A percentile compares a stretch with the other conserved stretches of the same genome.
Evolutionary conservation across 2,113 vertebrate genomes (phyloP).

Genomic region (Eptatretus burgeri): DNA sequence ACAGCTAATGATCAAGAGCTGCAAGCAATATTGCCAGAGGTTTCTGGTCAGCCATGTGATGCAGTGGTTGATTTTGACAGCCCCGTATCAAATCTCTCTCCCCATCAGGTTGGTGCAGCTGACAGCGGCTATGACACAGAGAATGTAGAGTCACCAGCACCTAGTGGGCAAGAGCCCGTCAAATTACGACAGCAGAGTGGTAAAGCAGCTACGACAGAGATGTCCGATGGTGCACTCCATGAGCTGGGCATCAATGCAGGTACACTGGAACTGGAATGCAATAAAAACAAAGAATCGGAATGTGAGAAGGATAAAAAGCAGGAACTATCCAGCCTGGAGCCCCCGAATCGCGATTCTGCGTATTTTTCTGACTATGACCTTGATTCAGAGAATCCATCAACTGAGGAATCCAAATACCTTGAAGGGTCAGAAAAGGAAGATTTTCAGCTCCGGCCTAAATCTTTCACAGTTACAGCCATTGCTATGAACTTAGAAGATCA

Average conservation of each 20-base stretch:
- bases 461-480: too few relatives aligned
- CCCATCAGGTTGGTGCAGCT: slow-evolving; percentile 35
- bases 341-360: slow-evolving; percentile 57
- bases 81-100: slow-evolving; percentile 12
- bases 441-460: too few relatives aligned
- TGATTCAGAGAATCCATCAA: slow-evolving; percentile 19
- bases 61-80: background rate
- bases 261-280: background rate
- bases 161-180: background rate
- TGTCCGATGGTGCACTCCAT: background rate
- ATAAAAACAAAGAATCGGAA: background rate
- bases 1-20: background rate
- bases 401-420: slow-evolving; percentile 8
- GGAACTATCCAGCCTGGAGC: slow-evolving; percentile 11
- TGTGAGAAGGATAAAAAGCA: background rate
- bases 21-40: background rate
- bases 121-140: slow-evolving; percentile 92
- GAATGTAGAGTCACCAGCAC: slow-evolving; percentile 74
- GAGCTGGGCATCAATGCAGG: background rate
- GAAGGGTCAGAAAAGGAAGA: too few relatives aligned
- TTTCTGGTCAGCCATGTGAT: background rate
- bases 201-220: background rate
- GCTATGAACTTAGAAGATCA: too few relatives aligned
- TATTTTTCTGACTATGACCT: slow-evolving; percentile 74
- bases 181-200: background rate